Evolutionary conservation across 2,888 invertebrate genomes (phyloP).

Genomic region (Notodonta dromedarius): DNA sequence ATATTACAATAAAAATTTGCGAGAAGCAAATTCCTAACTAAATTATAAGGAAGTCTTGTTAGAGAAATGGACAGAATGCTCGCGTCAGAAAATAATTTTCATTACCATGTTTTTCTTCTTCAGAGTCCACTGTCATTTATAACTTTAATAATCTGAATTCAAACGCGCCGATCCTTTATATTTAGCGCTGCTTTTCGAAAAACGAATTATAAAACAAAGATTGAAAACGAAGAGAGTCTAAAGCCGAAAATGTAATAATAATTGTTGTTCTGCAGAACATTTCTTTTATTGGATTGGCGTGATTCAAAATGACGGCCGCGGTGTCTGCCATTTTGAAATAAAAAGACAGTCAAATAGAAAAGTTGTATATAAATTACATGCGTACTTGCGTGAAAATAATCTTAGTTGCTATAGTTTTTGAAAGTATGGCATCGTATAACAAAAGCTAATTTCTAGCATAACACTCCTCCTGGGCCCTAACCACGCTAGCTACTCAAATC

Average conservation of each 20-base stretch:
- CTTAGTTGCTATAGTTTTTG: background rate
- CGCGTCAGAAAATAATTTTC: background rate
- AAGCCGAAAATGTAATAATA: conserved; percentile 33
- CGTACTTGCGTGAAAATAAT: conserved; percentile 24
- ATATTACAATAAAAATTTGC: no score
- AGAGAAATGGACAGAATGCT: background rate
- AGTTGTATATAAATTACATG: conserved; percentile 35
- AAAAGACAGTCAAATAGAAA: conserved; percentile 38
- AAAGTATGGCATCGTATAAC: background rate
- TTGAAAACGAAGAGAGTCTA: conserved; percentile 33
- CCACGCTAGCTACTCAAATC: no score
- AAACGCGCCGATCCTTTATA: conserved; percentile 25
- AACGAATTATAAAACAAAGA: conserved; percentile 37
- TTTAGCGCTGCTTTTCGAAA: conserved; percentile 21
- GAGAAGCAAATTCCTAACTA: no score
- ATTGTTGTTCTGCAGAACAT: conserved; percentile 40
- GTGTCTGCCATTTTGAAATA: conserved; percentile 29
- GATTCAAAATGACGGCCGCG: conserved; percentile 30
- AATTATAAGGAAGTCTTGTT: no score
- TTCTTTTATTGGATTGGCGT: conserved; percentile 43
- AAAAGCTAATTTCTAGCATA: no score
- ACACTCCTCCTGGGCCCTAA: no score
- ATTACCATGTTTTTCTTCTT: background rate
- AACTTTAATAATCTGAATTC: conserved; percentile 28
- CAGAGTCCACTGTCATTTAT: conserved; percentile 15